These are phyloP conservation scores for Silurus asotus DNA, from an alignment of 2,113 vertebrate species.

Conservation along the genomic window DNA sequence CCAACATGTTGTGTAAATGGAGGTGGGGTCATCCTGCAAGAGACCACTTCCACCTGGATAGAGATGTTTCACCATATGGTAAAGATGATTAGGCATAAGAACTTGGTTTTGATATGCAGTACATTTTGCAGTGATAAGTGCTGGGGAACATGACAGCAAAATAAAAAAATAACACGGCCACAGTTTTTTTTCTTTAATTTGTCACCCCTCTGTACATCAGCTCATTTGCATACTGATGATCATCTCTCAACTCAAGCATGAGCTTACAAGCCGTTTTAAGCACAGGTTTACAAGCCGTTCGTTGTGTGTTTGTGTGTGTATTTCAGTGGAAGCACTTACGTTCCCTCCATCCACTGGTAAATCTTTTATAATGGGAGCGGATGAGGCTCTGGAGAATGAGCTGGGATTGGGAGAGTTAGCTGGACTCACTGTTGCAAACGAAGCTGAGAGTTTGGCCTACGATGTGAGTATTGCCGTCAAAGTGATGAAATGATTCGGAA, in stretches of 20 bases:
- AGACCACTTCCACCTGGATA: too few relatives aligned
- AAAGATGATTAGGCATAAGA: too few relatives aligned
- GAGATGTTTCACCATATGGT: too few relatives aligned
- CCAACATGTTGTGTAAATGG: background rate
- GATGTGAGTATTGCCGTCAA: slow-evolving; percentile 80
- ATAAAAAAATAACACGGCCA: background rate
- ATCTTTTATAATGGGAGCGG: slow-evolving; percentile 92
- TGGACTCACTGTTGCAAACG: slow-evolving; percentile 96
- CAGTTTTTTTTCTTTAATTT: background rate
- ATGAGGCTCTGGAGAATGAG: slow-evolving; percentile 92
- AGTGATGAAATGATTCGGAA: background rate
- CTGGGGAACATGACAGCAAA: background rate
- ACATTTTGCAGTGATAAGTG: background rate
- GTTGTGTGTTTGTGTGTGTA: slow-evolving; percentile 44
- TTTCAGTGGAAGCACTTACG: slow-evolving; percentile 89
- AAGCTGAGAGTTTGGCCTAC: slow-evolving; percentile 90
- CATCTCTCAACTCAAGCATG: background rate
- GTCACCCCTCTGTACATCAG: background rate
- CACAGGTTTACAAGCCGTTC: slow-evolving; percentile 19
- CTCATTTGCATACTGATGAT: background rate
- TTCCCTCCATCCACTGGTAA: slow-evolving; percentile 96
- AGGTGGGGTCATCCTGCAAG: too few relatives aligned
- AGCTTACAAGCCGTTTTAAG: slow-evolving; percentile 30
- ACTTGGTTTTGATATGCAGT: background rate
- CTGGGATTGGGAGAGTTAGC: slow-evolving; percentile 95